Conservation (phyloP, 2,113 vertebrate species). For the Myocastor coypus region DNA sequence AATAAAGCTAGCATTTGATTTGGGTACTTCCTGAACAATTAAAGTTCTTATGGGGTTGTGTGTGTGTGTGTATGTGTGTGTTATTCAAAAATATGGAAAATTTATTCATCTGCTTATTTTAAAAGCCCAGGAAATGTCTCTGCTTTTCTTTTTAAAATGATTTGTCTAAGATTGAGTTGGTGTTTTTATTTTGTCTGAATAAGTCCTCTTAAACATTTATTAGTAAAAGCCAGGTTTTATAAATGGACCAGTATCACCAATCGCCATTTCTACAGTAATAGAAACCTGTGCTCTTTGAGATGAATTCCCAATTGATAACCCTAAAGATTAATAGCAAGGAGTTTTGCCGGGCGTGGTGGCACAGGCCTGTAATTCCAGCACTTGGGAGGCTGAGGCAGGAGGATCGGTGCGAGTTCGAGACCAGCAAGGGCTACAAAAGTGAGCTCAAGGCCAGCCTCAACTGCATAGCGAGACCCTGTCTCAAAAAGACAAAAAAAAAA, state of each 20-base stretch:
- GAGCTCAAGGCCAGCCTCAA: too few relatives aligned
- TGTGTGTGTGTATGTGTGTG: too few relatives aligned
- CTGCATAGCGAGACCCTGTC: too few relatives aligned
- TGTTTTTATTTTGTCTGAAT: background rate
- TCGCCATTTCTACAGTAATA: fast-evolving
- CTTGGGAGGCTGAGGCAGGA: too few relatives aligned
- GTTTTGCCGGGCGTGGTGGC: too few relatives aligned
- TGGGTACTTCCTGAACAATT: background rate
- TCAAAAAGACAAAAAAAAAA: too few relatives aligned
- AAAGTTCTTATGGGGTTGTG: background rate
- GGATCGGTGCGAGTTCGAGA: too few relatives aligned
- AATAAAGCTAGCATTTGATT: background rate
- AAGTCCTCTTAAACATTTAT: background rate
- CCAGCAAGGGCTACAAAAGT: too few relatives aligned
- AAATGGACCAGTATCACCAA: background rate
- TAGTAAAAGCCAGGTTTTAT: background rate
- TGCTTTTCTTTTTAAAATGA: background rate
- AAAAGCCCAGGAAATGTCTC: background rate
- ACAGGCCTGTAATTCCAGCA: too few relatives aligned
- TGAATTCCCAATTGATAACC: background rate
- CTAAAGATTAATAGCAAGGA: background rate
- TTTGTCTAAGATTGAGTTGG: background rate
- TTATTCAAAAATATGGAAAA: background rate
- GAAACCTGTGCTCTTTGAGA: background rate
- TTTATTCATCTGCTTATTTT: background rate